Conservation (phyloP, 2,888 invertebrate species). For the Patella pellucida region DNA sequence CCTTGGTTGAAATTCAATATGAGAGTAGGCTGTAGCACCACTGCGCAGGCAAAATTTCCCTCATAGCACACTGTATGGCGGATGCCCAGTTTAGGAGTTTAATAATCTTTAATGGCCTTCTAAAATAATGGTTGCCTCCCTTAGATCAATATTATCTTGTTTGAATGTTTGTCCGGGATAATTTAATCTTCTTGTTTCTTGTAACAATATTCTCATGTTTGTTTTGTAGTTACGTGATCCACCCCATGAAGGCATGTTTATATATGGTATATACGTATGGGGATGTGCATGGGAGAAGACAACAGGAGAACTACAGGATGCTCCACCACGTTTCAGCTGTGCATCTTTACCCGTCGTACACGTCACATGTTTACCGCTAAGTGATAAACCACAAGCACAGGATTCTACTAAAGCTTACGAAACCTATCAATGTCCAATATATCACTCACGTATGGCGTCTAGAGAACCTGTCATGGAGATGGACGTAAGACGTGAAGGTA, state of each 20-base stretch:
- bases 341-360: slow-evolving; percentile 68
- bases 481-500: slow-evolving; percentile 64
- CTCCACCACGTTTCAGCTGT: slow-evolving; percentile 61
- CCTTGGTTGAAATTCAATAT: too few species aligned
- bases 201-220: too few species aligned
- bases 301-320: slow-evolving; percentile 67
- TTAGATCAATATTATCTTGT: too few species aligned
- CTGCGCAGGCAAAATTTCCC: too few species aligned
- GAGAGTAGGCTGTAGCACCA: too few species aligned
- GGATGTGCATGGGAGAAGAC: slow-evolving; percentile 71
- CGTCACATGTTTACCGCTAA: slow-evolving; percentile 65
- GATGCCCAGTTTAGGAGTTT: too few species aligned
- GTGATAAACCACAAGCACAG: slow-evolving; percentile 61
- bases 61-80: too few species aligned
- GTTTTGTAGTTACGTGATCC: slow-evolving; percentile 67
- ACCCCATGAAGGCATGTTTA: slow-evolving; percentile 71
- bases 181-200: too few species aligned
- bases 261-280: slow-evolving; percentile 71
- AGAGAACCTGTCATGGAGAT: slow-evolving; percentile 66
- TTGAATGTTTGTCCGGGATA: too few species aligned
- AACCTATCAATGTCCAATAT: slow-evolving; percentile 68
- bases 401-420: slow-evolving; percentile 61
- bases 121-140: too few species aligned
- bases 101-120: too few species aligned
- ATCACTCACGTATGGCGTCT: slow-evolving; percentile 59